These are phyloP conservation scores for Danio kyathit DNA, from an alignment of 2,797 vertebrate genomes.

Conservation along the genomic window DNA sequence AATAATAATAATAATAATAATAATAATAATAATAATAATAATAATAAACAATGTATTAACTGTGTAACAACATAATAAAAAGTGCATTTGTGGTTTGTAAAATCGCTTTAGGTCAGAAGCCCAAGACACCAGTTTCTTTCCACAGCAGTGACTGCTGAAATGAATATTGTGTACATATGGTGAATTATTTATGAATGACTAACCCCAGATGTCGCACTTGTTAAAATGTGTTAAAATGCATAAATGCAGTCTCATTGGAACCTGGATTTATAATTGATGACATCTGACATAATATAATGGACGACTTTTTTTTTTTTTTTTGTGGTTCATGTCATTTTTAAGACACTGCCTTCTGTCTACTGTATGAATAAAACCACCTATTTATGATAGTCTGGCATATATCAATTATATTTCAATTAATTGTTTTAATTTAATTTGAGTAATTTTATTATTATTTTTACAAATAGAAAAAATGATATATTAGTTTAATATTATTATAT, in stretches of 20 bases:
- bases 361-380: background rate
- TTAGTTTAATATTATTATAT: too few relatives aligned
- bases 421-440: too few relatives aligned
- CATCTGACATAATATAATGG: background rate
- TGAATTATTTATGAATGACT: conserved; percentile 40
- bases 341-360: background rate
- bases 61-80: background rate
- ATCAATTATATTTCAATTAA: background rate
- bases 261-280: conserved; percentile 22
- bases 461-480: too few relatives aligned
- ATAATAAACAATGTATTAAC: background rate
- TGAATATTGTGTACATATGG: conserved; percentile 36
- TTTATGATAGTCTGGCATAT: background rate
- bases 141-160: conserved; percentile 4
- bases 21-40: background rate
- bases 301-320: background rate
- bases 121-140: conserved; percentile 20
- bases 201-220: conserved; percentile 34
- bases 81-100: background rate
- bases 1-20: background rate
- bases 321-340: background rate
- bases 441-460: too few relatives aligned
- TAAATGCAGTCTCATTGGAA: conserved; percentile 21
- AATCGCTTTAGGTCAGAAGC: background rate
- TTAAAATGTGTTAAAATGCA: conserved; percentile 36